phyloP scores from a whole-genome alignment of 92 coral and sea anemone species.

The Parazoanthus swiftii region DNA sequence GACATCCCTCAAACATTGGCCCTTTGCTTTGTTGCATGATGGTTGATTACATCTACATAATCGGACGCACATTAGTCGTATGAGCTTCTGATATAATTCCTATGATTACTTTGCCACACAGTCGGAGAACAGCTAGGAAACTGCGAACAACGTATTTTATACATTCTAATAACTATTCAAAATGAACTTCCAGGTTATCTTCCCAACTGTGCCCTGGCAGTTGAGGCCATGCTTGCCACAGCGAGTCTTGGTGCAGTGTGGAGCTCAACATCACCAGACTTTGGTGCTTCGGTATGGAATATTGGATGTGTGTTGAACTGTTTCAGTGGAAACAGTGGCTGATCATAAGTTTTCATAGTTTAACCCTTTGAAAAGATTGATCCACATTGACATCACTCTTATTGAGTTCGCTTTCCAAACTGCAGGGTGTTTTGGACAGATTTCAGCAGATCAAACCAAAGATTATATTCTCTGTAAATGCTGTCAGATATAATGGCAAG shows the following conservation, averaged over 20 bases:
- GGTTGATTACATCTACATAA: too few relatives aligned
- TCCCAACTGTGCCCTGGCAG: slow-evolving; percentile 93
- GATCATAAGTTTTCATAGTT: too few relatives aligned
- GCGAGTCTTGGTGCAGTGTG: slow-evolving; percentile 97
- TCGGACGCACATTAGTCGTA: too few relatives aligned
- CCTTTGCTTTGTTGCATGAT: background rate
- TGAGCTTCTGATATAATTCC: background rate
- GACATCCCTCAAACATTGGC: background rate
- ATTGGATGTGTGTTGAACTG: background rate
- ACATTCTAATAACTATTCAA: background rate
- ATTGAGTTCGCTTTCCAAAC: background rate
- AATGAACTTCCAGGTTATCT: slow-evolving; percentile 69
- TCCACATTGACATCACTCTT: background rate
- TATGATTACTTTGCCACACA: background rate
- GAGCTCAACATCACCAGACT: slow-evolving; percentile 99
- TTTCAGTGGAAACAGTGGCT: too few relatives aligned
- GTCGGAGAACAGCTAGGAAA: background rate
- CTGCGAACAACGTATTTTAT: background rate
- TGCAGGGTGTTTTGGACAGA: slow-evolving; percentile 92
- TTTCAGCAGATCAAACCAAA: slow-evolving; percentile 91
- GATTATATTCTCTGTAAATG: slow-evolving; percentile 92
- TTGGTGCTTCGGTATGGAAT: slow-evolving; percentile 80
- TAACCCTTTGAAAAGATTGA: background rate
- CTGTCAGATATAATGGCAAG: slow-evolving; percentile 88
- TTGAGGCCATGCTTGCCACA: slow-evolving; percentile 96